These are phyloP conservation scores for Megalopta genalis DNA, from an alignment of 1,140 invertebrate species.

Conservation along the genomic window DNA sequence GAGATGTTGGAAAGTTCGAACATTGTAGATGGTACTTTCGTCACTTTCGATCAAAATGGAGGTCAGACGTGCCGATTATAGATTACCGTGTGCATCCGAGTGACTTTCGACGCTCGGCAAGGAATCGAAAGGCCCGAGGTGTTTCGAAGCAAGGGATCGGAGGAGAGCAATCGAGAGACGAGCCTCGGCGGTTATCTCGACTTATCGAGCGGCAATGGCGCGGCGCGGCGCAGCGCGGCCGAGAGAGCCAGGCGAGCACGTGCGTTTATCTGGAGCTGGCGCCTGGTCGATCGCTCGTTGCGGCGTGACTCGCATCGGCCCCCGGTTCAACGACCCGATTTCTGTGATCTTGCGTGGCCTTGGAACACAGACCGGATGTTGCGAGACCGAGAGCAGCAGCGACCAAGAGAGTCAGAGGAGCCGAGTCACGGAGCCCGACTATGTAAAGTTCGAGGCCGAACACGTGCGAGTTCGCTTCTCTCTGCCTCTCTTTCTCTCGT, in stretches of 20 bases:
- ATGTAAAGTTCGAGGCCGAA: constrained; percentile 65
- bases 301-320: constrained; percentile 40
- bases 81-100: too few species aligned
- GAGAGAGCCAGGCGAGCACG: background rate
- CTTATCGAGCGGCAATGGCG: constrained; percentile 32
- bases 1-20: too few species aligned
- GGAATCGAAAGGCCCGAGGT: too few species aligned
- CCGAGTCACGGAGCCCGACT: constrained; percentile 42
- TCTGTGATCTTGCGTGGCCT: constrained; percentile 68
- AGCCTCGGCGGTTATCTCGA: constrained; percentile 27
- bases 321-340: constrained; percentile 73
- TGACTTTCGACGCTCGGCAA: too few species aligned
- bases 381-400: constrained; percentile 37
- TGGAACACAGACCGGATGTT: constrained; percentile 64
- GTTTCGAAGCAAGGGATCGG: background rate
- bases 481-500: too few species aligned
- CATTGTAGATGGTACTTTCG: too few species aligned
- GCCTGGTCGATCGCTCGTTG: constrained; percentile 50
- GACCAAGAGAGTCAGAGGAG: constrained; percentile 29
- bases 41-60: too few species aligned
- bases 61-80: too few species aligned
- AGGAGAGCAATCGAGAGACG: constrained; percentile 8
- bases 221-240: constrained; percentile 19
- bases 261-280: constrained; percentile 59
- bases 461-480: background rate